These are phyloP conservation scores for Ceramica pisi DNA, from an alignment of 2,888 invertebrate species.

Conservation along the genomic window DNA sequence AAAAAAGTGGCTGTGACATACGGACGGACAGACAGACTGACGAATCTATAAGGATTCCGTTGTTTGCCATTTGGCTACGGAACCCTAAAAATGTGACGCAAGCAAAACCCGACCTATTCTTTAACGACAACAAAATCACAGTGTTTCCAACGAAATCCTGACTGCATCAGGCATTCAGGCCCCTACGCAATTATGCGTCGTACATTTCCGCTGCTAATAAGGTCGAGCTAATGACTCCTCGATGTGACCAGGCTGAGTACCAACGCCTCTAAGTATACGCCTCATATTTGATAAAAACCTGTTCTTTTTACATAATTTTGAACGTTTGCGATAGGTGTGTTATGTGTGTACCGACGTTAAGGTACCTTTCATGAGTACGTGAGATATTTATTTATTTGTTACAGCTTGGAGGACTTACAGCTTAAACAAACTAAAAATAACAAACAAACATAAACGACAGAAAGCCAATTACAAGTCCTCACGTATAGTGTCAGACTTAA, in stretches of 20 bases:
- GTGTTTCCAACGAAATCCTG: constrained; percentile 12
- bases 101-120: constrained; percentile 5
- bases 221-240: constrained; percentile 57
- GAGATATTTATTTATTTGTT: too few species aligned
- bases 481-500: too few species aligned
- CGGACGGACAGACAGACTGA: too few species aligned
- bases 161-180: constrained; percentile 20
- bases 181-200: constrained; percentile 28
- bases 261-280: constrained; percentile 23
- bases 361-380: neutral
- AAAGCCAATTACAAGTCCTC: too few species aligned
- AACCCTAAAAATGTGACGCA: constrained; percentile 1
- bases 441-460: too few species aligned
- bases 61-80: too few species aligned
- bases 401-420: too few species aligned
- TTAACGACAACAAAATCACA: constrained; percentile 28
- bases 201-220: constrained; percentile 46
- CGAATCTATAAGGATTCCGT: too few species aligned
- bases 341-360: neutral
- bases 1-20: too few species aligned
- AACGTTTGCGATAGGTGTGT: neutral
- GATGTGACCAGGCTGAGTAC: constrained; percentile 39
- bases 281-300: constrained; percentile 44
- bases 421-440: too few species aligned
- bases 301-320: constrained; percentile 21